Percentiles rank a stretch among this genome's conserved stretches.
These are phyloP conservation scores for Eidolon helvum DNA, from an alignment of 2,113 vertebrate species.

Conservation along the genomic window DNA sequence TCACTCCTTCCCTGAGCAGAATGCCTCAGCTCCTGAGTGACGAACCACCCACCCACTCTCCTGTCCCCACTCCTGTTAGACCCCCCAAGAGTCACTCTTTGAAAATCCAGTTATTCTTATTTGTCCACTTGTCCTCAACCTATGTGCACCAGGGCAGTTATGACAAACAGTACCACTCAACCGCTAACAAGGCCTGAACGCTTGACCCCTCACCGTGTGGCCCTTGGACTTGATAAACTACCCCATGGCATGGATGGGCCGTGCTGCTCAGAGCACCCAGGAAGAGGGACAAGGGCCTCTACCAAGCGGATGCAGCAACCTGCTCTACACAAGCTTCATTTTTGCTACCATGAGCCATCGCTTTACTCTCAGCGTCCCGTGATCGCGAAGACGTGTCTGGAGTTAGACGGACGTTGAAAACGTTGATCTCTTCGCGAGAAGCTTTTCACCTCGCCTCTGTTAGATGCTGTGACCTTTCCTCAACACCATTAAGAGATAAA, in stretches of 20 bases:
- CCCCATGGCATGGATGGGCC: background rate
- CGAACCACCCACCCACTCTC: background rate
- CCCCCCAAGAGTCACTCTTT: background rate
- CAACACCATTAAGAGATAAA: conserved; percentile 90
- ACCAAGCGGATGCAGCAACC: background rate
- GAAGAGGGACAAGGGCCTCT: background rate
- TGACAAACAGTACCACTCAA: background rate
- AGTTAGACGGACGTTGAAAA: conserved; percentile 75
- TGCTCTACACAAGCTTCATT: background rate
- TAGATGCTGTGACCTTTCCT: conserved; percentile 87
- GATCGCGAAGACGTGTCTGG: conserved; percentile 79
- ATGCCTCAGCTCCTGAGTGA: background rate
- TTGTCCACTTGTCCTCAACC: background rate
- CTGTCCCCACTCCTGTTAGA: background rate
- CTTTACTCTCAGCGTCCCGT: background rate
- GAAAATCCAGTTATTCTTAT: background rate
- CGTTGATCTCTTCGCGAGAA: conserved; percentile 84
- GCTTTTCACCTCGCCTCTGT: conserved; percentile 83
- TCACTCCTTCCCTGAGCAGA: background rate
- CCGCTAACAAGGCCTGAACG: no score
- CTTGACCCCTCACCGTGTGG: background rate
- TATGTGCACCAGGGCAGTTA: no score
- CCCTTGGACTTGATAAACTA: accelerated
- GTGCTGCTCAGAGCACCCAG: accelerated
- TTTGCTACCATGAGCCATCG: background rate